These are phyloP conservation scores for Campylomormyrus numenius DNA, from an alignment of 2,113 vertebrate genomes.

Conservation along the genomic window DNA sequence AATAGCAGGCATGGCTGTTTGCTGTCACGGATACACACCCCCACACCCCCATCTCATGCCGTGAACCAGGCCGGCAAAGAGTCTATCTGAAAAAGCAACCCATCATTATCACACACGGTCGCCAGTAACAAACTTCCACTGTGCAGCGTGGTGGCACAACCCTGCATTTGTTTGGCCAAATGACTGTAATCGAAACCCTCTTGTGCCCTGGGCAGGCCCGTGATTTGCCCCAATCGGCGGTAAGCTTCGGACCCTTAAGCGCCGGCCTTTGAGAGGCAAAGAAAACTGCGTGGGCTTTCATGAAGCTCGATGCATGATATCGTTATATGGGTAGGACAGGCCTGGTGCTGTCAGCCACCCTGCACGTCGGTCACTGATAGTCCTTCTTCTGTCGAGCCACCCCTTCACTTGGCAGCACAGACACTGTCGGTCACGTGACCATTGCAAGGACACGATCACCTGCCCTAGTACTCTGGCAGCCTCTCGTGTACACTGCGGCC, in stretches of 20 bases:
- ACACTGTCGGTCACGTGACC: background rate
- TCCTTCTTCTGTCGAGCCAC: background rate
- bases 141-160: background rate
- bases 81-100: constrained; percentile 7
- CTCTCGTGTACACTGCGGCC: background rate
- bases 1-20: background rate
- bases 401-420: background rate
- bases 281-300: background rate
- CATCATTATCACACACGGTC: constrained; percentile 10
- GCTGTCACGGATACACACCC: background rate
- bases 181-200: constrained; percentile 19
- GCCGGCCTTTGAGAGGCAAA: background rate
- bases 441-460: background rate
- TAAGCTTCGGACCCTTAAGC: background rate
- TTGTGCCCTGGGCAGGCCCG: background rate
- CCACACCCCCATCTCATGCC: background rate
- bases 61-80: background rate
- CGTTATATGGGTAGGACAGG: background rate
- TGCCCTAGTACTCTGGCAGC: background rate
- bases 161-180: constrained; percentile 14
- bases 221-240: background rate
- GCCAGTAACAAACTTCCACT: constrained; percentile 12
- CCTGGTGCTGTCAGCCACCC: background rate
- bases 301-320: background rate
- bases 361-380: background rate